phyloP scores from a whole-genome alignment of 2,888 invertebrate genomes.

The Andrena chrysosceles region DNA sequence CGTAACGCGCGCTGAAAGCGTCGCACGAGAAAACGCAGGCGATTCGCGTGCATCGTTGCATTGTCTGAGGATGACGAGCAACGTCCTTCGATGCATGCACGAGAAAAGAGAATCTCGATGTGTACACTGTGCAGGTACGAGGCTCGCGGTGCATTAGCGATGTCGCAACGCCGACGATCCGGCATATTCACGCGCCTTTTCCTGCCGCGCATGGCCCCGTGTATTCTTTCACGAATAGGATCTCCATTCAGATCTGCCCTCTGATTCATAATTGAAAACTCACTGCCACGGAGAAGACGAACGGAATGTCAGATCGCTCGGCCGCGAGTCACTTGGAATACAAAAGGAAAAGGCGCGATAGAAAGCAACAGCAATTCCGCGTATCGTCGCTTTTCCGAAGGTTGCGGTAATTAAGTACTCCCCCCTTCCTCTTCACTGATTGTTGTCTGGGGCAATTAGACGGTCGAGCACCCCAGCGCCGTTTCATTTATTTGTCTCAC shows the following conservation, averaged over 20 bases:
- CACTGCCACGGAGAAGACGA: background rate
- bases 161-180: slow-evolving; percentile 60
- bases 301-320: background rate
- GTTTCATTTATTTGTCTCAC: slow-evolving; percentile 31
- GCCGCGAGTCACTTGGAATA: background rate
- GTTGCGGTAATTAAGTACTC: slow-evolving; percentile 39
- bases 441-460: slow-evolving; percentile 49
- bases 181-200: slow-evolving; percentile 23
- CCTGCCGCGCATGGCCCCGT: slow-evolving; percentile 31
- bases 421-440: background rate
- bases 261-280: slow-evolving; percentile 16
- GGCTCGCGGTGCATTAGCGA: slow-evolving; percentile 47
- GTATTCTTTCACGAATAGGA: background rate
- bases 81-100: slow-evolving; percentile 63
- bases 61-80: slow-evolving; percentile 65
- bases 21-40: slow-evolving; percentile 37
- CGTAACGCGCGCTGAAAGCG: slow-evolving; percentile 52
- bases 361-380: slow-evolving; percentile 32
- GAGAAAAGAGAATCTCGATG: slow-evolving; percentile 34
- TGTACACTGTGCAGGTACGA: slow-evolving; percentile 21
- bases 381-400: slow-evolving; percentile 22
- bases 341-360: slow-evolving; percentile 4
- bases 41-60: slow-evolving; percentile 52
- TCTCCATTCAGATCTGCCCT: slow-evolving; percentile 5
- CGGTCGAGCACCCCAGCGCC: slow-evolving; percentile 28